Base-by-base conservation (phyloP, 2,888 invertebrate genomes). In the Drosophila hawaiiensis region DNA sequence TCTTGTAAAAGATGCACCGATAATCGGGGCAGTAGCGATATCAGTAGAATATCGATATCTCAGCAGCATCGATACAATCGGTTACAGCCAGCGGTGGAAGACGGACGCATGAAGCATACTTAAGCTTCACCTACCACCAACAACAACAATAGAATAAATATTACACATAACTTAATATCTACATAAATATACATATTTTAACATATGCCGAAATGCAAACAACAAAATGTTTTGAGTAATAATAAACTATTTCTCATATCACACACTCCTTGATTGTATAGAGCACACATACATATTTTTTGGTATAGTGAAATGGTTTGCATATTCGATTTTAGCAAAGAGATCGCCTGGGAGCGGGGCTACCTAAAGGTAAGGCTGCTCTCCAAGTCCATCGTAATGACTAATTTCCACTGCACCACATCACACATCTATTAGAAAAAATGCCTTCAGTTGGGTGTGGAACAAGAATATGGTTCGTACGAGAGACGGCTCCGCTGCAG, bases 391-490 rank as follows among this genome's bases (percentile, higher is more conserved):
- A 16, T 3, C 3, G 7, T 3, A 3, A 22, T 28, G 29, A 4
- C 47, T 22, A 7, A 47, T 43, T 7, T 0, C 16, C 35, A 33
- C 5, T 16, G 35, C 6, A n/a, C 12, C 3, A 22, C 7, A 5
- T 4, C 35, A 14, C 35, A 47, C 16, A 25, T n/a, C 0, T 9
- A 3, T 35, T 19, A 78, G 84, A 41, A 49, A 35, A 78, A 41
- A 9, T 84, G 84, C 52, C 16, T 47, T 25, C 66, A 86, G 31
- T 53, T 80, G 22, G 65, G 55, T 0, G 16, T 84, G 31, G 84
- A 84, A 7, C 2, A 60, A 2, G 76, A 84, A 31, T 83, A 68
- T 47, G 16, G n/a, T 12, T 14, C 59, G 25, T 87, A 85, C 33
- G 47, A 63, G 6, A 67, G 58, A 28, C 88, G 84, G 0, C 52